A percentile compares a stretch with the other conserved stretches of the same genome.
Conservation (phyloP, 2,888 invertebrate genomes). For the Agelastica alni region DNA sequence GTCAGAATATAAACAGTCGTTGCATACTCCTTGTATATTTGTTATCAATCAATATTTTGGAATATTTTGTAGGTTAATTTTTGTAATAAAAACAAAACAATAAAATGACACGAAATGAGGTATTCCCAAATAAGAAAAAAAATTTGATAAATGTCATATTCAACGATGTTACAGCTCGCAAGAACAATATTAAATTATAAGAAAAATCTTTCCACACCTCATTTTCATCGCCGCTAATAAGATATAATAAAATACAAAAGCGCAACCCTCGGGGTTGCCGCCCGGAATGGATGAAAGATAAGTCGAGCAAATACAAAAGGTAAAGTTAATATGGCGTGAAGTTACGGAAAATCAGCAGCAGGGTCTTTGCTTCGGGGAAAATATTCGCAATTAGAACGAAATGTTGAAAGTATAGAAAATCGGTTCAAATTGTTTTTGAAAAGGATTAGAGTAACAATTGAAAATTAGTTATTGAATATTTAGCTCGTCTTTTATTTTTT, state of each 20-base stretch:
- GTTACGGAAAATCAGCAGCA: constrained; percentile 36
- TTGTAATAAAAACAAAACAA: too few relatives aligned
- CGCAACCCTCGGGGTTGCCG: constrained; percentile 8
- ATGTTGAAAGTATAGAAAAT: constrained; percentile 35
- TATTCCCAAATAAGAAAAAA: neutral
- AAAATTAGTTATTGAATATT: neutral
- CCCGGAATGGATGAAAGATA: constrained; percentile 25
- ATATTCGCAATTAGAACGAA: constrained; percentile 37
- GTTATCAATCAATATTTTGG: too few relatives aligned
- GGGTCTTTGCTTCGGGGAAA: constrained; percentile 28
- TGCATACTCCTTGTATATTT: too few relatives aligned
- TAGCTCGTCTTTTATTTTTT: too few relatives aligned
- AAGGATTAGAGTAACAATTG: constrained; percentile 4
- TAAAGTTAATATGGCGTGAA: constrained; percentile 33
- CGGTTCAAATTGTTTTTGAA: constrained; percentile 9
- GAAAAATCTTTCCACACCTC: constrained; percentile 16
- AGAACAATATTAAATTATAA: constrained; percentile 17
- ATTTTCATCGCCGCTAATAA: constrained; percentile 22
- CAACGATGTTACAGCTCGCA: neutral
- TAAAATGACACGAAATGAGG: too few relatives aligned
- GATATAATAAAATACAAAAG: constrained; percentile 23
- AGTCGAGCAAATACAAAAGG: constrained; percentile 32
- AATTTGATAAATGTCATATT: neutral
- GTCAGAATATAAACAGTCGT: too few relatives aligned
- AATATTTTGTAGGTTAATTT: too few relatives aligned